Evolutionary conservation across 1,140 invertebrate species (phyloP).

Genomic region (Drosophila burlai): DNA sequence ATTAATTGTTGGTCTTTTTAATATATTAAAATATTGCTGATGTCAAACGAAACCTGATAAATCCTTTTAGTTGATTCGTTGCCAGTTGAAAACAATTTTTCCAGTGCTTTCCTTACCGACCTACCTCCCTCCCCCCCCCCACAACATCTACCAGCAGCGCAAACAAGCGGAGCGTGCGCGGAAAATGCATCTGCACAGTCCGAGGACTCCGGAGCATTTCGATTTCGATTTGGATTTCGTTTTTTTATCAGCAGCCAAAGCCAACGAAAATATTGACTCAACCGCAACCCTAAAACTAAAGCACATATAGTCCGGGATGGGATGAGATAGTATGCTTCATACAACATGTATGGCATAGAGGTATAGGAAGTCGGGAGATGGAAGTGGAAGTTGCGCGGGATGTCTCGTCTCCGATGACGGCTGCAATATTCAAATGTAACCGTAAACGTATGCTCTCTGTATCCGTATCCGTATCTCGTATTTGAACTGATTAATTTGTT

Average conservation of each 20-base stretch:
- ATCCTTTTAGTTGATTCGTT: too few species aligned
- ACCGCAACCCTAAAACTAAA: constrained; percentile 50
- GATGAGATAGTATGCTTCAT: constrained; percentile 12
- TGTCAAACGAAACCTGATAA: too few species aligned
- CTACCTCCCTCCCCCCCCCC: constrained; percentile 1
- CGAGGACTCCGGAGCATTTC: constrained; percentile 57
- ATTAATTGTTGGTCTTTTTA: background rate
- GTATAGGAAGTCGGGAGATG: constrained; percentile 33
- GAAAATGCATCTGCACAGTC: constrained; percentile 77
- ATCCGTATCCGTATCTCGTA: constrained; percentile 65
- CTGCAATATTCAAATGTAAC: constrained; percentile 70
- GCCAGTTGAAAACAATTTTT: background rate
- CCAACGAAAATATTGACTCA: constrained; percentile 73
- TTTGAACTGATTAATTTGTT: constrained; percentile 81
- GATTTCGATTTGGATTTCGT: constrained; percentile 63
- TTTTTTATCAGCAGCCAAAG: constrained; percentile 66
- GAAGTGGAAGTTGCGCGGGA: constrained; percentile 23
- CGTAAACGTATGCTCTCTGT: constrained; percentile 37
- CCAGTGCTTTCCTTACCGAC: background rate
- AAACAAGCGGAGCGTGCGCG: constrained; percentile 51
- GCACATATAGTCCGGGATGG: constrained; percentile 5
- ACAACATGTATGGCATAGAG: background rate
- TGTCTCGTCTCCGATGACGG: constrained; percentile 26
- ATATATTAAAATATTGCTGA: background rate
- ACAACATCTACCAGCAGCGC: constrained; percentile 6